Base-by-base conservation (phyloP, 1,140 invertebrate genomes). In the Branchinecta lindahli region DNA sequence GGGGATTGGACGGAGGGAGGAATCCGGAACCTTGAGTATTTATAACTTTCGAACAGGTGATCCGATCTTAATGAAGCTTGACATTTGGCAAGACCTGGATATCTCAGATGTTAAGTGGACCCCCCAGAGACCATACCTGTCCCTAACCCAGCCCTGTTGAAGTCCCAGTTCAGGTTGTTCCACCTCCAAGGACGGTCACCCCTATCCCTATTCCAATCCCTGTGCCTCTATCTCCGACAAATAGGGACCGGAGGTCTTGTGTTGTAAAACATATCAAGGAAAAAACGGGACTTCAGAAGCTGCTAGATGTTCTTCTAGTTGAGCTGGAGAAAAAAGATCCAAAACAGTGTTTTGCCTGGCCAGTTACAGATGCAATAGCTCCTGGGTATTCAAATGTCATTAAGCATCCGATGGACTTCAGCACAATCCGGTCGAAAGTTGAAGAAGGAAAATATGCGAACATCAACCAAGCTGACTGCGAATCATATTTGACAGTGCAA, bases 301-400 rank as follows among this genome's bases (percentile, higher is more conserved):
- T 94, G 33, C 78, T 96, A n/a, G 90, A 93, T 68, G 88, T 94
- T 77, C 78, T 96, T 15, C 82, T 94, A 0, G 85, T 86, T 70
- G 85, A 85, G 20, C 81, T 96, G 73, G 91, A 96, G 76, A 93
- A 91, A 79, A 88, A 91, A 72, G 95, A 98, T 81, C 87, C 88
- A 0, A 88, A 96, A 76, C 91, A 96, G 75, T 96, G 97, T 79
- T 98, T 98, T 80, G 92, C 92, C 0, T 96, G 91, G 89, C 95
- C 95, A 3, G 94, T 98, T 0, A 97, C 93, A 68, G 94, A 98
- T 78, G 88, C 89, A 76, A 96, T 98, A 76, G 96, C 96, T 0
- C 96, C 96, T 0, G 92, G 91, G 21, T 98, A 98, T 80, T 95
- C 92, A 0, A 85, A 84, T 20, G 94, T 98, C 46, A 98, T 98